Conservation (phyloP, 1,140 invertebrate species). For the Hydropsyche tenuis region DNA sequence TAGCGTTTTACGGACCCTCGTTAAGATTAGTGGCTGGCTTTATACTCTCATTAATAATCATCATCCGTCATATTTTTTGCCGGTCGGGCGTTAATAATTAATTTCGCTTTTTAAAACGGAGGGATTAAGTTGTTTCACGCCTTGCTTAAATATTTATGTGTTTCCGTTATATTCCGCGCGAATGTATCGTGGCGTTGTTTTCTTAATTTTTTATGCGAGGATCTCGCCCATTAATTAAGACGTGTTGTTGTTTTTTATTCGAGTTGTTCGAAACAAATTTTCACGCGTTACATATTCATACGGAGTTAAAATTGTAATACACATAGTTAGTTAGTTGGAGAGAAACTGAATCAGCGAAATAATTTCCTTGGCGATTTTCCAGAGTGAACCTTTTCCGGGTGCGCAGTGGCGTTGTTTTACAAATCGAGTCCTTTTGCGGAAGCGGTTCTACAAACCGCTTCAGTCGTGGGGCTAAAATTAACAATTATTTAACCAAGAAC, state of each 20-base stretch:
- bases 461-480: background rate
- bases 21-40: conserved; percentile 38
- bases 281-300: background rate
- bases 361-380: conserved; percentile 21
- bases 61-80: conserved; percentile 44
- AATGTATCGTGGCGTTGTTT: conserved; percentile 15
- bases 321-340: background rate
- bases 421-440: conserved; percentile 9
- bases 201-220: background rate
- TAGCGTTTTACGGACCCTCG: conserved; percentile 40
- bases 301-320: background rate
- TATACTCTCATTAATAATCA: conserved; percentile 44
- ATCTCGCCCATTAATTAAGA: background rate
- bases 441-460: background rate
- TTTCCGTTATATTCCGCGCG: conserved; percentile 2
- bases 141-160: conserved; percentile 39
- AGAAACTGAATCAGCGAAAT: conserved; percentile 24
- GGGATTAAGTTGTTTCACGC: conserved; percentile 42
- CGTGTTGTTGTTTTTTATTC: background rate
- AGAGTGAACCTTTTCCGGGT: conserved; percentile 8
- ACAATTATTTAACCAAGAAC: too few species aligned
- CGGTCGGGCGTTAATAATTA: conserved; percentile 35
- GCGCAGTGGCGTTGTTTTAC: conserved; percentile 15
- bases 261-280: background rate
- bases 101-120: conserved; percentile 35